Conservation (phyloP, 2,113 vertebrate genomes). For the Campylomormyrus tamandua region DNA sequence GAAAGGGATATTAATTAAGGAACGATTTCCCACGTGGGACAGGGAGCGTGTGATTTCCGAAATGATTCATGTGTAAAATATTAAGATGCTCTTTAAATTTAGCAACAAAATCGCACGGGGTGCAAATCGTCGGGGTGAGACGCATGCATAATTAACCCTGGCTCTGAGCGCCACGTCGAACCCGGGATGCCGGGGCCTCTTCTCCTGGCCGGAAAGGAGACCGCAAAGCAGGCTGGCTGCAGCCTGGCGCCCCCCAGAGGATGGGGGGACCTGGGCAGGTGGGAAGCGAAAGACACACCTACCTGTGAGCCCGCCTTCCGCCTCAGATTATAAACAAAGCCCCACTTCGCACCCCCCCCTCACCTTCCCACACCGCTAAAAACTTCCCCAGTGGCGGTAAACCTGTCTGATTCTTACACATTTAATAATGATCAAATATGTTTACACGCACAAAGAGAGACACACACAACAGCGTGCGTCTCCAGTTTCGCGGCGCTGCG, state of each 20-base stretch:
- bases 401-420: slow-evolving; percentile 41
- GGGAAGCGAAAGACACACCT: background rate
- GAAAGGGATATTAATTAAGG: background rate
- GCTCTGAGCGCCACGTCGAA: background rate
- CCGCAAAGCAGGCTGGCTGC: background rate
- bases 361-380: background rate
- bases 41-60: background rate
- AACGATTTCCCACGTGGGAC: background rate
- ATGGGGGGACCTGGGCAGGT: background rate
- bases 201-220: background rate
- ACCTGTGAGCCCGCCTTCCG: slow-evolving; percentile 20
- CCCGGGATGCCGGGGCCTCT: background rate
- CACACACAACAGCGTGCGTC: slow-evolving; percentile 35
- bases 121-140: background rate
- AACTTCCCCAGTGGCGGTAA: slow-evolving; percentile 35
- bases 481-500: slow-evolving; percentile 32
- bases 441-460: slow-evolving; percentile 45
- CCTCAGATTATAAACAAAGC: slow-evolving; percentile 34
- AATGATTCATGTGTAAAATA: slow-evolving; percentile 12
- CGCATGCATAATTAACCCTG: background rate
- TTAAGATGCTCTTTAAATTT: slow-evolving; percentile 9
- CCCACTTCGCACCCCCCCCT: slow-evolving; percentile 15
- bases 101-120: background rate
- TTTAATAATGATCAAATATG: slow-evolving; percentile 48
- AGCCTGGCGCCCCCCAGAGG: background rate